Base-by-base conservation (phyloP, 2,797 vertebrate genomes). In the Hyperoplus immaculatus region DNA sequence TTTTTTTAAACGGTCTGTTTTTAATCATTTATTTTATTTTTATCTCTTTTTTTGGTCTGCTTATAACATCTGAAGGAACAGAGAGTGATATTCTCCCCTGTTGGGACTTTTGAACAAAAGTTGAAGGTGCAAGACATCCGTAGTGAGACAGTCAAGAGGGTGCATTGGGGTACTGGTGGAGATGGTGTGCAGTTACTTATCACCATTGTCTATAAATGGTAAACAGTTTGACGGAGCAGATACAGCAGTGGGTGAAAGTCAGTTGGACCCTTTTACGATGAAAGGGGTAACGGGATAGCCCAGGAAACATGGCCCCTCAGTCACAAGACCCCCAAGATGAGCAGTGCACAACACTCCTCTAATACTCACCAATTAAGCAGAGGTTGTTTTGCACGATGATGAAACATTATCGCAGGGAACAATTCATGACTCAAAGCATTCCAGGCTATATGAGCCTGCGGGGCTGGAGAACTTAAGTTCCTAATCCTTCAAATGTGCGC, bases 371-470 rank as follows among this genome's bases (percentile, higher is more conserved):
- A 96, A 96, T 97, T 97, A 97, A 95, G 96, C 92, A 93, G 96
- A 97, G 95, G 93, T 96, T 94, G 96, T 96, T 93, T 89, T 97
- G 96, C 96, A 94, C 95, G 96, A 96, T 97, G 97, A 97, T 87
- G 93, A 93, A 98, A 99, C 95, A 96, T 96, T 97, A 98, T 97
- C 96, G 96, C 95, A 66, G 95, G 96, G 97, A 97, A 97, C 97
- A 98, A 97, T 98, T 97, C 97, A 96, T 96, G 97, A 98, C 96
- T 98, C 97, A 96, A 97, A 97, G 95, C 97, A 99, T 99, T 99
- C 97, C 97, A 88, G 94, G 96, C 95, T 93, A 98, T 94, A 96
- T 96, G 97, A 99, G 96, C 96, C 95, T 89, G 58, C 80, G 93
- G 29, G 29, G 93, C 95, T 90, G 90, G 94, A 96, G 96, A 97